Conservation (phyloP, 1,140 invertebrate genomes). For the Danaus plexippus region DNA sequence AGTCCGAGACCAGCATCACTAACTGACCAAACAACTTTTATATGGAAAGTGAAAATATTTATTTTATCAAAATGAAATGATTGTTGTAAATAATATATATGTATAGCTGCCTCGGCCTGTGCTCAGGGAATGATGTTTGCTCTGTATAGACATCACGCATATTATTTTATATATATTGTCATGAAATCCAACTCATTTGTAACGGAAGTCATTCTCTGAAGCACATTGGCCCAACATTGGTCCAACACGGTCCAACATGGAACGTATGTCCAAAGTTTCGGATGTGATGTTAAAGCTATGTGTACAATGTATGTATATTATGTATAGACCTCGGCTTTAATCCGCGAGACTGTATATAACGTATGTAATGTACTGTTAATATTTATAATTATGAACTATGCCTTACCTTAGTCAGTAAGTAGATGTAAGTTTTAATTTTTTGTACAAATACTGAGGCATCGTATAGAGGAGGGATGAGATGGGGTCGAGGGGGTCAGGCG, state of each 20-base stretch:
- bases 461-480: slow-evolving; percentile 8
- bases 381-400: slow-evolving; percentile 63
- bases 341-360: slow-evolving; percentile 62
- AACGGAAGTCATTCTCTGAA: too few species aligned
- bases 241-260: neutral
- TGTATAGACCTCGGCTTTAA: slow-evolving; percentile 58
- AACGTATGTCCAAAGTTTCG: slow-evolving; percentile 7
- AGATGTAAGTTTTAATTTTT: slow-evolving; percentile 38
- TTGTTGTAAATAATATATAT: slow-evolving; percentile 12
- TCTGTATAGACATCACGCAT: too few species aligned
- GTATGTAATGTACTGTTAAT: slow-evolving; percentile 51
- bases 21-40: slow-evolving; percentile 9
- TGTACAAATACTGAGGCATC: slow-evolving; percentile 46
- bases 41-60: slow-evolving; percentile 6
- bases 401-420: slow-evolving; percentile 55
- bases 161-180: too few species aligned
- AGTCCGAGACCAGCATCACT: neutral
- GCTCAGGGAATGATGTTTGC: too few species aligned
- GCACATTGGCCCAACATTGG: too few species aligned
- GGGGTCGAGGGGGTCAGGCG: neutral
- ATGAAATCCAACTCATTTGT: too few species aligned
- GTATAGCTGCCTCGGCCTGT: too few species aligned
- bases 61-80: slow-evolving; percentile 10
- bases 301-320: slow-evolving; percentile 45
- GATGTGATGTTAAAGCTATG: slow-evolving; percentile 4